phyloP scores from a whole-genome alignment of 2,888 invertebrate genomes.

The Craniophora ligustri region DNA sequence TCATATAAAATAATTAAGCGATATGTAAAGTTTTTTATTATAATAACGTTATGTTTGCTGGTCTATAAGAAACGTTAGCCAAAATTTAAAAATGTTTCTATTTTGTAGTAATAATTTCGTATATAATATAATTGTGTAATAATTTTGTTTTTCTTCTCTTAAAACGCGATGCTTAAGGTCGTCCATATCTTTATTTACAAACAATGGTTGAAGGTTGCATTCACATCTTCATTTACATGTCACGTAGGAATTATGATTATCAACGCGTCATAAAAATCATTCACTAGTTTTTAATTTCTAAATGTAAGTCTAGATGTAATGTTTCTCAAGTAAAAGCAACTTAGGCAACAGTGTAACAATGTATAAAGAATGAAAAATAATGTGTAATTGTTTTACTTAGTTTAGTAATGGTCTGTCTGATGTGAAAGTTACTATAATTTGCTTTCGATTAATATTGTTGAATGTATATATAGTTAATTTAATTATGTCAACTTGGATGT shows the following conservation, averaged over 20 bases:
- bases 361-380: neutral
- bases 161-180: slow-evolving; percentile 42
- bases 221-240: slow-evolving; percentile 9
- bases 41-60: slow-evolving; percentile 50
- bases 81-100: slow-evolving; percentile 36
- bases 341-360: slow-evolving; percentile 57
- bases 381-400: slow-evolving; percentile 1
- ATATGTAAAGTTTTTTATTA: slow-evolving; percentile 25
- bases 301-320: slow-evolving; percentile 58
- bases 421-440: slow-evolving; percentile 60
- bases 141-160: slow-evolving; percentile 15
- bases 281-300: slow-evolving; percentile 48
- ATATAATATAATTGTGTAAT: slow-evolving; percentile 19
- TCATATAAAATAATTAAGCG: slow-evolving; percentile 28
- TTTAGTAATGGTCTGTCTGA: neutral
- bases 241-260: slow-evolving; percentile 6
- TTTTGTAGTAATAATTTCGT: slow-evolving; percentile 22
- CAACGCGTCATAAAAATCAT: slow-evolving; percentile 31
- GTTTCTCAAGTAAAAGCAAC: slow-evolving; percentile 37
- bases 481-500: slow-evolving; percentile 51
- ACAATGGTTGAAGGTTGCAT: slow-evolving; percentile 8
- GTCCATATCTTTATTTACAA: slow-evolving; percentile 16
- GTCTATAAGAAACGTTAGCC: slow-evolving; percentile 43
- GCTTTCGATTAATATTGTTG: slow-evolving; percentile 55
- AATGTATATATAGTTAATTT: slow-evolving; percentile 59